Evolutionary conservation across 2,113 vertebrate species (phyloP).

Genomic region (Camelus dromedarius): DNA sequence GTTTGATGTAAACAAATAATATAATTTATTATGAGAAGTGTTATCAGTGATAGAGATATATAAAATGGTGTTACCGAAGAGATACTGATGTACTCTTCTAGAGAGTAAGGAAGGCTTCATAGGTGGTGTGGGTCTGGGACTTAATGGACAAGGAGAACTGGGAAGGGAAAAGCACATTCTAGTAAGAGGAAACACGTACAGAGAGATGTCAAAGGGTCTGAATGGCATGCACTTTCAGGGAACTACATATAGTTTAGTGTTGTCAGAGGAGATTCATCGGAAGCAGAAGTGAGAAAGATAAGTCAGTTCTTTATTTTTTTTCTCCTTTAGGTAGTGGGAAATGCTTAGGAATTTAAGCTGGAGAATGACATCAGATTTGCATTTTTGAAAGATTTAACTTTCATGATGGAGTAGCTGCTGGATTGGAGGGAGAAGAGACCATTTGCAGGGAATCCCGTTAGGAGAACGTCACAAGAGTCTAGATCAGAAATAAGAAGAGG

Average conservation of each 20-base stretch:
- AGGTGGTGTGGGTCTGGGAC: background rate
- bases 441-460: background rate
- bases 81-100: background rate
- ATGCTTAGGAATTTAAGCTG: background rate
- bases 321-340: background rate
- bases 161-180: background rate
- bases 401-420: background rate
- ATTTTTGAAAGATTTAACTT: conserved; percentile 4
- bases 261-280: background rate
- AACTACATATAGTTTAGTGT: background rate
- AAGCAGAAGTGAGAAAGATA: background rate
- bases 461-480: background rate
- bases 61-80: background rate
- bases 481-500: background rate
- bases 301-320: background rate
- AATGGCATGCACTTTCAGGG: background rate
- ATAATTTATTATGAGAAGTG: background rate
- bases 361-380: background rate
- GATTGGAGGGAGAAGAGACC: background rate
- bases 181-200: background rate
- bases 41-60: background rate
- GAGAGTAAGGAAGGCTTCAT: background rate
- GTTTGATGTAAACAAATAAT: background rate
- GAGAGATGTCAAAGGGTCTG: background rate
- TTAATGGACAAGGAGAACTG: background rate